phyloP scores from a whole-genome alignment of 2,888 invertebrate species.

The Aphodius sticticus region DNA sequence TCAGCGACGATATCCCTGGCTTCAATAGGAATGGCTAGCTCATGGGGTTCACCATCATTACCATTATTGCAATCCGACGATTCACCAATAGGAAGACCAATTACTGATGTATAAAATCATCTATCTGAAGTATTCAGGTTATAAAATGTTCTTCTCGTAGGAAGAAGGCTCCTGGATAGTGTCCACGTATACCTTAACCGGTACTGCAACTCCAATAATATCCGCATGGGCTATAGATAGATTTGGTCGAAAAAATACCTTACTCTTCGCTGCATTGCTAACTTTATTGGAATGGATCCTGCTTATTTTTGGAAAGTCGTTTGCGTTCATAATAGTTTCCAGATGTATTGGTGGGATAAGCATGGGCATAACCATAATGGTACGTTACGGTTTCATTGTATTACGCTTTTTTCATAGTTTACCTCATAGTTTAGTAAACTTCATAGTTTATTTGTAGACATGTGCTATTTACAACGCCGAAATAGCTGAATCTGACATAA shows the following conservation, averaged over 20 bases:
- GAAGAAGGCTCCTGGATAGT: conserved; percentile 29
- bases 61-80: conserved; percentile 39
- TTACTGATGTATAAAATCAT: conserved; percentile 36
- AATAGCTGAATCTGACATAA: conserved; percentile 60
- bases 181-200: not conserved
- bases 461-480: conserved; percentile 55
- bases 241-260: conserved; percentile 64
- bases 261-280: conserved; percentile 63
- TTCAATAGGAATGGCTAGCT: conserved; percentile 36
- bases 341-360: conserved; percentile 73
- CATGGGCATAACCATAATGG: conserved; percentile 62
- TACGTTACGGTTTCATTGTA: too few species aligned
- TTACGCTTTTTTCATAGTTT: conserved; percentile 4
- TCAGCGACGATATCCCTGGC: conserved; percentile 40
- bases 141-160: conserved; percentile 29
- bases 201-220: conserved; percentile 40
- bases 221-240: conserved; percentile 66
- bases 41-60: conserved; percentile 44
- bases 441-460: not conserved
- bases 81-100: conserved; percentile 42
- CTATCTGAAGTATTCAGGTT: not conserved
- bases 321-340: conserved; percentile 66
- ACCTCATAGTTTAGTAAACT: too few species aligned
- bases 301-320: conserved; percentile 42
- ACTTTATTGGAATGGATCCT: conserved; percentile 63